Evolutionary conservation across 2,797 vertebrate species (phyloP), one percentile per base, ranked within the genome.

Genomic region (Oryzias dopingdopingensis): DNA sequence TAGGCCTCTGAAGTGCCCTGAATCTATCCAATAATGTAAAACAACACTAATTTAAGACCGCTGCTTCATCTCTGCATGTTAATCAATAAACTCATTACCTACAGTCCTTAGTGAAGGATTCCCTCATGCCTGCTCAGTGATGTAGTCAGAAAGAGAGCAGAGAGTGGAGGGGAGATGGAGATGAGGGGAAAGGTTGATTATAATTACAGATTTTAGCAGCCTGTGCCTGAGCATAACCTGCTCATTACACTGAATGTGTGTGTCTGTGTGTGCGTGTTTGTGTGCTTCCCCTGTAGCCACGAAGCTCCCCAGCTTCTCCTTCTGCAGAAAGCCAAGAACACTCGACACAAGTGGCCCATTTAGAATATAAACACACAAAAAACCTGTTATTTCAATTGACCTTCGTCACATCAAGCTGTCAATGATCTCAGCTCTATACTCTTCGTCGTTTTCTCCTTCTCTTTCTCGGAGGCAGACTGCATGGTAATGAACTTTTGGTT

Each of bases 311-410:
- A 73, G 76, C 71, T 81, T 79, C 78, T 76, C 68, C 70, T 55
- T 66, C 77, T 83, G 85, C 80, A 72, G 76, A 73, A 67, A 72
- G 76, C 81, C 82, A 68, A 77, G 79, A 86, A 73, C 80, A 82
- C 76, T 81, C 72, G 66, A 91, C 88, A 89, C 90, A 92, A 90
- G 87, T 81, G 86, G 81, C 86, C 89, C 88, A 90, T 92, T 93
- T 91, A 88, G 87, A 92, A 91, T 90, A 89, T 80, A 92, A 92
- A 90, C 90, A 87, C 89, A 87, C 86, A 84, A 85, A 37, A 91
- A 91, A 91, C 90, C 91, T 93, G 92, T 92, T 92, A 93, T 92
- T 92, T 92, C 92, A 93, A 93, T 93, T 93, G 92, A 92, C 92
- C 90, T 90, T 85, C 86, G 85, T 91, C 91, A 92, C 90, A 90